A percentile compares a stretch with the other conserved stretches of the same genome.
These are phyloP conservation scores for Loxodonta africana DNA, from an alignment of 2,113 vertebrate genomes.

Conservation along the genomic window DNA sequence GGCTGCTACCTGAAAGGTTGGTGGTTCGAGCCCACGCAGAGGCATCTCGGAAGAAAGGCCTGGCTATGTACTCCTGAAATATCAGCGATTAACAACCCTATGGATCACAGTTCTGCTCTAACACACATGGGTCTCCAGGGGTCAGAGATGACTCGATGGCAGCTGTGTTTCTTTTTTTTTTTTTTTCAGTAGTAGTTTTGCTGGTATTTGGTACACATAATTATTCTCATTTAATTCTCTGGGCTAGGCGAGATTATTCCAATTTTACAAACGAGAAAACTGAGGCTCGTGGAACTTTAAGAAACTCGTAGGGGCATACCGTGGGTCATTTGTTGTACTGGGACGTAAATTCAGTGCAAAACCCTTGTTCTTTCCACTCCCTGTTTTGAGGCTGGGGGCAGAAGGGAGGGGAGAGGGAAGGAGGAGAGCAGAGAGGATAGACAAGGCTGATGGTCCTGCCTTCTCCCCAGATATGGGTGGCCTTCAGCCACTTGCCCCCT, in stretches of 20 bases:
- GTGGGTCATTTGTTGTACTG: too few relatives aligned
- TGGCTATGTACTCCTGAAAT: not conserved
- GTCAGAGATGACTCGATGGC: not conserved
- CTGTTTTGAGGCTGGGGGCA: not conserved
- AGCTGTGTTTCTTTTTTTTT: not conserved
- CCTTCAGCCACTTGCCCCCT: not conserved
- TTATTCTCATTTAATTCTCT: not conserved
- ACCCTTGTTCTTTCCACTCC: not conserved
- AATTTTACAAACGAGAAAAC: not conserved
- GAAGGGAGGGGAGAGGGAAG: not conserved
- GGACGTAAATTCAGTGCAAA: not conserved
- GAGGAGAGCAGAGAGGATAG: not conserved
- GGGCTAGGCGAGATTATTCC: not conserved
- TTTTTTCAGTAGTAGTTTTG: not conserved
- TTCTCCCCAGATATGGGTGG: accelerated
- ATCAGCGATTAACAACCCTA: not conserved
- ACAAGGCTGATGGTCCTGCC: accelerated
- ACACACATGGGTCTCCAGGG: not conserved
- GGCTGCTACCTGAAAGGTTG: too few relatives aligned
- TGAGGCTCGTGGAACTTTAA: not conserved
- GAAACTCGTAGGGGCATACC: not conserved
- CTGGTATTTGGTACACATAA: not conserved
- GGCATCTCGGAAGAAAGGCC: not conserved
- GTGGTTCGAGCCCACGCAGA: too few relatives aligned
- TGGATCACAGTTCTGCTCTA: not conserved